These are phyloP conservation scores for Enteromius thamalakanensis DNA, from an alignment of 2,797 vertebrate species.

Conservation along the genomic window DNA sequence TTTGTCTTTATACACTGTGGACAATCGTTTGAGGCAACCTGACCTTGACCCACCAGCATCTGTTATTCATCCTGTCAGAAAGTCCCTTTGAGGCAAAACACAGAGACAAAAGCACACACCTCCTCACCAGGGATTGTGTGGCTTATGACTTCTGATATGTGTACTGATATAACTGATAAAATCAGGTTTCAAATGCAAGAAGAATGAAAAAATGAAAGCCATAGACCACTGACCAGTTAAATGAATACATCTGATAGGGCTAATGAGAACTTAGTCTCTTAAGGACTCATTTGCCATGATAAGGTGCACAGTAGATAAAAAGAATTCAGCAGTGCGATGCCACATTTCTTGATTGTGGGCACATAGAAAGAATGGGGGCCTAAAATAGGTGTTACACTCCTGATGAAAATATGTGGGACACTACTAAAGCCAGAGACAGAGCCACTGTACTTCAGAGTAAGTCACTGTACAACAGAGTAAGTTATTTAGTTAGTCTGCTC, in stretches of 20 bases:
- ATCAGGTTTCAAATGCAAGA: background rate
- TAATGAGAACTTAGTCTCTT: background rate
- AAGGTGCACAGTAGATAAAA: background rate
- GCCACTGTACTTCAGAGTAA: too few species aligned
- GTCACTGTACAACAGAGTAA: too few species aligned
- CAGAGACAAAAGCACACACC: slow-evolving; percentile 16
- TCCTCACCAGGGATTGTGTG: slow-evolving; percentile 1
- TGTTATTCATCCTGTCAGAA: slow-evolving; percentile 1
- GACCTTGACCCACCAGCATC: slow-evolving; percentile 38
- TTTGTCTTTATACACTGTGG: slow-evolving; percentile 8
- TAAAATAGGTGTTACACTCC: too few species aligned
- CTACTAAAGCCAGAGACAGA: too few species aligned
- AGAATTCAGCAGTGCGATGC: background rate
- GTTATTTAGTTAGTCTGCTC: too few species aligned
- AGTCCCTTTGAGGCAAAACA: slow-evolving; percentile 6
- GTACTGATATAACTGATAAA: background rate
- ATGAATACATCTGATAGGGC: background rate
- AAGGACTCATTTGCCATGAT: background rate
- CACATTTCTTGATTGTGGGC: background rate
- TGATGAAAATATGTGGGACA: too few species aligned
- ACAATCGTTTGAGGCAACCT: slow-evolving; percentile 15
- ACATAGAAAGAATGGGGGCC: too few species aligned
- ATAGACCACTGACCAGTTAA: background rate
- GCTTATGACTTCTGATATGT: background rate
- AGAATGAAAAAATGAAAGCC: background rate